A percentile compares a stretch with the other conserved stretches of the same genome.
Evolutionary conservation across 2,888 invertebrate species (phyloP).

Genomic region (Onchidella celtica): DNA sequence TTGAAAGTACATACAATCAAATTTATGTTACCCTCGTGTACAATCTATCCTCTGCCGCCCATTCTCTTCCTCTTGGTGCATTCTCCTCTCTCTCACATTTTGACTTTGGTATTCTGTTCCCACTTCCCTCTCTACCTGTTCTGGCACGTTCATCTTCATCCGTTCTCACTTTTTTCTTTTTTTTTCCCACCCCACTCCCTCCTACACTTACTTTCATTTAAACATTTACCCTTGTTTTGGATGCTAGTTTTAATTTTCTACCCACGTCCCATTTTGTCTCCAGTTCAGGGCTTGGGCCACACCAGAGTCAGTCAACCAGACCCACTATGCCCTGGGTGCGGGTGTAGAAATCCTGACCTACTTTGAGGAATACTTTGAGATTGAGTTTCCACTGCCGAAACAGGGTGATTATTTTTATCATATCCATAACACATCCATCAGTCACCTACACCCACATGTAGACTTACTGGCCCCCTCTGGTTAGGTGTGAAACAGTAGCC

Average conservation of each 20-base stretch:
- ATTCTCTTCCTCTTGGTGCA: background rate
- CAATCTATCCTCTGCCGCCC: too few relatives aligned
- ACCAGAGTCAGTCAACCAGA: slow-evolving; percentile 86
- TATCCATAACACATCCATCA: too few relatives aligned
- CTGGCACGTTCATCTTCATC: background rate
- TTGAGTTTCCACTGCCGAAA: slow-evolving; percentile 80
- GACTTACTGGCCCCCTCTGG: too few relatives aligned
- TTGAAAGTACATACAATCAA: too few relatives aligned
- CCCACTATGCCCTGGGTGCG: slow-evolving; percentile 84
- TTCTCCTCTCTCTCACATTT: background rate
- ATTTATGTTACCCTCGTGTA: too few relatives aligned
- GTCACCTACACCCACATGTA: too few relatives aligned
- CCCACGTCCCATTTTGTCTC: too few relatives aligned
- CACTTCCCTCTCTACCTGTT: background rate
- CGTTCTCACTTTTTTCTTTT: background rate
- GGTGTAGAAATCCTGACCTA: slow-evolving; percentile 81
- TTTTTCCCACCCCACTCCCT: background rate
- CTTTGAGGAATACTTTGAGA: slow-evolving; percentile 80
- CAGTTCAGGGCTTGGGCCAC: slow-evolving; percentile 82
- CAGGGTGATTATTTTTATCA: slow-evolving; percentile 79
- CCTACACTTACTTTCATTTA: background rate
- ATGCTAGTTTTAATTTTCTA: too few relatives aligned
- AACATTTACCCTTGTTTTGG: too few relatives aligned
- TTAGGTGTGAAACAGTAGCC: too few relatives aligned
- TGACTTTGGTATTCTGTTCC: background rate